Conservation (phyloP, 2,797 vertebrate genomes). For the Hybognathus amarus region DNA sequence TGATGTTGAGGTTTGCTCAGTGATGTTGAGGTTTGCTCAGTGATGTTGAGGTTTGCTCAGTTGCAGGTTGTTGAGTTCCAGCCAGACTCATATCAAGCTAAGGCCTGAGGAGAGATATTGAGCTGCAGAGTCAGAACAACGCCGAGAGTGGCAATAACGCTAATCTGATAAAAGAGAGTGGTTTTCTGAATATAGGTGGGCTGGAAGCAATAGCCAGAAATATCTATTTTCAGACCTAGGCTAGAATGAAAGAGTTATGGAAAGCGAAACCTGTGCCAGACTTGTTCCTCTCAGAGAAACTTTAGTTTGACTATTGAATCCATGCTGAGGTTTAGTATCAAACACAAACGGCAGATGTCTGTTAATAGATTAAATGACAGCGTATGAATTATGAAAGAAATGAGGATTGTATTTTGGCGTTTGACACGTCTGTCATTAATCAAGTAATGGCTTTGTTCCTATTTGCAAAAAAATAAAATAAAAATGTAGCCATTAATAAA, state of each 20-base stretch:
- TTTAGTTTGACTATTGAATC: slow-evolving; percentile 37
- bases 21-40: too few species aligned
- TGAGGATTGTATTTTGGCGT: background rate
- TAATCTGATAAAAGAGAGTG: slow-evolving; percentile 83
- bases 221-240: slow-evolving; percentile 72
- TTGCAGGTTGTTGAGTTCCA: slow-evolving; percentile 65
- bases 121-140: slow-evolving; percentile 73
- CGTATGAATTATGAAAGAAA: background rate
- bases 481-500: slow-evolving; percentile 27
- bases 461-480: background rate
- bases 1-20: too few species aligned
- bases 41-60: too few species aligned
- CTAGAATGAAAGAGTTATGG: slow-evolving; percentile 78
- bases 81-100: slow-evolving; percentile 72
- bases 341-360: background rate
- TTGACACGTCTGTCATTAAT: slow-evolving; percentile 19
- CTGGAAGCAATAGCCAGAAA: slow-evolving; percentile 75
- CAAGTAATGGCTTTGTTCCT: slow-evolving; percentile 11
- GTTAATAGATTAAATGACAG: background rate
- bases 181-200: slow-evolving; percentile 77
- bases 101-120: slow-evolving; percentile 75
- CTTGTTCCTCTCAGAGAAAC: slow-evolving; percentile 62
- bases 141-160: slow-evolving; percentile 80
- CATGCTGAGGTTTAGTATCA: background rate
- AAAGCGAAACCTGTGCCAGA: slow-evolving; percentile 64